Base-by-base conservation (phyloP, 2,113 vertebrate genomes). In the Aphyosemion australe region DNA sequence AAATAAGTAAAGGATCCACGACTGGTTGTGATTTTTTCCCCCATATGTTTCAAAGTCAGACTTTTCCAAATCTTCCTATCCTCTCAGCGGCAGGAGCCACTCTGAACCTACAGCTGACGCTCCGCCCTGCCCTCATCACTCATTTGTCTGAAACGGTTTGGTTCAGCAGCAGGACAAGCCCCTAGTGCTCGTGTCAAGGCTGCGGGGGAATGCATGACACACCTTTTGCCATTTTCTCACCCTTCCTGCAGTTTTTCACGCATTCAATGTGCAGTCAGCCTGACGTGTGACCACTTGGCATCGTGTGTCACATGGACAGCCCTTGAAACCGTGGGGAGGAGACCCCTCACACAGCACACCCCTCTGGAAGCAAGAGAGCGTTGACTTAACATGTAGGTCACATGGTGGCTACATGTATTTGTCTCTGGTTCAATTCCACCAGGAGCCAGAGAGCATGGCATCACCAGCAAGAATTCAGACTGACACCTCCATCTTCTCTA, bases 201-300 rank as follows among this genome's bases (percentile, higher is more conserved):
- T 62, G 68, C 67, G 62, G 71, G 72, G 74, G 52, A 71, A 71
- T 49, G 52, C 19, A 20, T 31, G 4, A 65, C 80, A 78, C 82
- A 85, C 79, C 76, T 79, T 55, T 71, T 68, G 69, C 76, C 77
- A 53, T 83, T 86, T 87, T 76, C 61, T 62, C 65, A 66, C 74
- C 73, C 64, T 34, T 74, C 72, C 81, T 65, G 78, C 73, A 74
- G 64, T 86, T 87, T 88, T 89, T 92, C 88, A 86, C 87, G 78
- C 88, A 85, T 91, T 66, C 64, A 61, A 91, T 91, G 91, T 91
- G 89, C 86, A 88, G 82, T 90, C 87, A 87, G 89, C 76, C 57
- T 82, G 85, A 89, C 67, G 61, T 83, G 87, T 79, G 65, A 85
- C 78, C 75, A 46, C 83, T 47, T 72, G 43, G 65, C 80, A 56